Evolutionary conservation across 1,140 invertebrate species (phyloP), one percentile per base, ranked within the genome.

Genomic region (Patella vulgata): DNA sequence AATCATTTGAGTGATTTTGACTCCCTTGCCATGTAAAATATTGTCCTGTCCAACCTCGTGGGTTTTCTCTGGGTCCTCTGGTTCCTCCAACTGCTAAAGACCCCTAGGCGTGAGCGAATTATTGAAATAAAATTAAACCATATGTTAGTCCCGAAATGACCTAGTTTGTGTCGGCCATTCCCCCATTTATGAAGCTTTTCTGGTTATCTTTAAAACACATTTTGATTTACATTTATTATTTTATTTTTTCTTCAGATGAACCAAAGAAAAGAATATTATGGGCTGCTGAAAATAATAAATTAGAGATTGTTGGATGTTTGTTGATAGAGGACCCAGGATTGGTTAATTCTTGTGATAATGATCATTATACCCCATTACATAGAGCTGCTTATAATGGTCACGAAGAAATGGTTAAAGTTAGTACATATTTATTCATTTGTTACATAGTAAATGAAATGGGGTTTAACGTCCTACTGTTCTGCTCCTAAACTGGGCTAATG

Each of bases 301-400:
- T 92, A 0, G 88, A 91, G 33, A 84, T 87, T 58, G 81, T 95
- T 0, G 86, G 88, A 56, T 84, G 86, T 66, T 80, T 96, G 40
- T 61, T 96, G 0, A 69, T 79, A 14, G 74, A 85, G 59, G 87
- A 94, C 81, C 84, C 86, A 0, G 73, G 80, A 2, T 83, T 95
- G 30, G 85, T 96, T 0, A 84, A 90, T 80, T 88, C 87, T 9
- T 83, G 75, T 28, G 97, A 99, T 84, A 87, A 88, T 56, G 97
- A 99, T 88, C 90, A 91, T 0, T 99, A 99, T 75, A 95, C 94
- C 12, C 91, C 94, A 0, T 84, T 97, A 31, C 95, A 97, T 71
- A 85, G 96, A 80, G 94, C 96, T n/a, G 91, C 90, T 63, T 98
- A 98, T 79, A 92, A 91, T 67, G 92, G 95, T 78, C 91, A 97